Base-by-base conservation (phyloP, 2,113 vertebrate species). In the Clarias magur region DNA sequence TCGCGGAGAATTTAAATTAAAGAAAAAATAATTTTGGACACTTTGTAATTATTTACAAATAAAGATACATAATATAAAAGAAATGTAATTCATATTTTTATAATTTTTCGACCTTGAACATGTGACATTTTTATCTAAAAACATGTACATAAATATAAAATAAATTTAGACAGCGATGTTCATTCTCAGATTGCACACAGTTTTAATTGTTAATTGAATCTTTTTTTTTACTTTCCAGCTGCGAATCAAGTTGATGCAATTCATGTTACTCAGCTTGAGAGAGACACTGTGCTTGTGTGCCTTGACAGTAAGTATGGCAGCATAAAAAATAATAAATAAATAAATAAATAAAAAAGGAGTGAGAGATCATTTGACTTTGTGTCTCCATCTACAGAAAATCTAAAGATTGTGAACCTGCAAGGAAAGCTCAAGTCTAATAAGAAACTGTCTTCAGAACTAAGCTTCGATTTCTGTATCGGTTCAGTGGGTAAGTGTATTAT, bases 391-490 rank as follows among this genome's bases (percentile, higher is more conserved):
- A 67, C 83, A 99, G 98, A 96, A 95, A 98, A 97, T 94, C 94
- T 99, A 90, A 99, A 99, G 96, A 99, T 99, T 70, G 98, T 99
- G 88, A 99, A 99, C 94, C 96, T 99, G 90, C 97, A 97, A 91
- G 98, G 98, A 89, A 96, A 94, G 91, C 89, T 99, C 90, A 99
- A 99, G 91, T 99, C 98, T 57, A 99, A 97, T 94, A 98, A 98
- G 95, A 99, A 99, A 92, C 91, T 99, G 92, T 98, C 98, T 3
- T 99, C 98, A 0, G 98, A 99, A 92, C 96, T 99, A 86, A 99
- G 97, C 93, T 99, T 99, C 92, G 97, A 98, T 91, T 99, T 99
- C 94, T 95, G 96, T 91, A 98, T 99, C 3, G 98, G 96, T 90
- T 98, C 97, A 87, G 98, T 99, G 85, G 98, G 98, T 99, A 84